phyloP scores from a whole-genome alignment of 2,797 vertebrate genomes.

The Aulostomus chinensis region DNA sequence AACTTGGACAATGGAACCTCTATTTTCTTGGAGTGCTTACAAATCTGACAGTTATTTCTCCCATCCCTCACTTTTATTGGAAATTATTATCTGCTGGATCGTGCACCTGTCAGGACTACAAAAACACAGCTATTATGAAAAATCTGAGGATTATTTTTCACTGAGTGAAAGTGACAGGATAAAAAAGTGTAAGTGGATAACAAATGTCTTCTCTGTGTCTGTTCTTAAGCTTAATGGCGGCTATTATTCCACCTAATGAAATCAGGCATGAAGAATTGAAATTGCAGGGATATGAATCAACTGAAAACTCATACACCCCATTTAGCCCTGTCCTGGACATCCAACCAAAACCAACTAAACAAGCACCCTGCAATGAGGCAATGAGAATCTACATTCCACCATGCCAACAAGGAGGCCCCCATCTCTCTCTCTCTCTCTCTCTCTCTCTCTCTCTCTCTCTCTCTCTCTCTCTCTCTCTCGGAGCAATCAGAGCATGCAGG shows the following conservation, averaged over 20 bases:
- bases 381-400: slow-evolving; percentile 52
- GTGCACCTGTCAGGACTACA: slow-evolving; percentile 62
- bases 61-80: slow-evolving; percentile 53
- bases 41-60: slow-evolving; percentile 47
- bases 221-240: slow-evolving; percentile 17
- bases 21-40: slow-evolving; percentile 45
- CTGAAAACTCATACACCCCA: slow-evolving; percentile 51
- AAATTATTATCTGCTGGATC: slow-evolving; percentile 60
- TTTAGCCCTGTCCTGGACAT: slow-evolving; percentile 64
- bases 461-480: slow-evolving; percentile 24
- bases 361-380: slow-evolving; percentile 58
- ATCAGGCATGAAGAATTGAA: slow-evolving; percentile 37
- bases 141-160: slow-evolving; percentile 28
- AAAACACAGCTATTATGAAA: slow-evolving; percentile 16
- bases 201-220: background rate
- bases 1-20: slow-evolving; percentile 47
- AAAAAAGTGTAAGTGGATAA: slow-evolving; percentile 10
- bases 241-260: slow-evolving; percentile 32
- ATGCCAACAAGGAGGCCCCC: slow-evolving; percentile 74
- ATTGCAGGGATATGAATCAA: slow-evolving; percentile 31
- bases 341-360: slow-evolving; percentile 67
- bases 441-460: slow-evolving; percentile 11
- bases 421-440: slow-evolving; percentile 24
- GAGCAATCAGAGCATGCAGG: slow-evolving; percentile 83
- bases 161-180: slow-evolving; percentile 16